These are phyloP conservation scores for Lycodopsis pacificus DNA, from an alignment of 2,797 vertebrate genomes.

Conservation along the genomic window DNA sequence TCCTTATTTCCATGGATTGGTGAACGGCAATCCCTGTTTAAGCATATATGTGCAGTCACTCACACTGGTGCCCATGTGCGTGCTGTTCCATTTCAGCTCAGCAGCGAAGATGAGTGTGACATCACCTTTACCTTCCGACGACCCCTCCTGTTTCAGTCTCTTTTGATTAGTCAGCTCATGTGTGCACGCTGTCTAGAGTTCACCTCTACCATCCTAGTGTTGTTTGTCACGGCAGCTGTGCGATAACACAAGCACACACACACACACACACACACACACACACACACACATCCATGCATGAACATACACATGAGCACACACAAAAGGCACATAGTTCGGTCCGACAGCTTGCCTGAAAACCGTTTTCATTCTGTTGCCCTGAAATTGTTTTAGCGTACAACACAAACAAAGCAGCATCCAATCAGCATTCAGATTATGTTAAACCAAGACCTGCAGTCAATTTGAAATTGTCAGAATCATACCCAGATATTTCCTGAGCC, in stretches of 20 bases:
- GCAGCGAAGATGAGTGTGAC: slow-evolving; percentile 49
- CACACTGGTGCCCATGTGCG: background rate
- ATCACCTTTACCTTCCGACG: slow-evolving; percentile 42
- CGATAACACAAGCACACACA: slow-evolving; percentile 15
- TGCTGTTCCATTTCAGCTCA: slow-evolving; percentile 30
- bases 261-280: background rate
- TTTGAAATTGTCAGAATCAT: slow-evolving; percentile 9
- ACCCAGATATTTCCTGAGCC: slow-evolving; percentile 16
- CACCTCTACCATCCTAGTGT: slow-evolving; percentile 43
- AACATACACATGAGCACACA: slow-evolving; percentile 12
- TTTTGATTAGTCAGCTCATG: slow-evolving; percentile 45
- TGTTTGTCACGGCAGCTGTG: slow-evolving; percentile 49
- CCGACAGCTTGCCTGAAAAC: background rate
- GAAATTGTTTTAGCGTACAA: background rate
- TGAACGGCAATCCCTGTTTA: background rate
- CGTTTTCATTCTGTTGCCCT: slow-evolving; percentile 17
- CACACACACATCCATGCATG: slow-evolving; percentile 19
- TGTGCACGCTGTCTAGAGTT: slow-evolving; percentile 54
- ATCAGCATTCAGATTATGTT: slow-evolving; percentile 12
- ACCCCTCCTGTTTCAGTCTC: slow-evolving; percentile 29
- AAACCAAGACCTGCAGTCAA: slow-evolving; percentile 20
- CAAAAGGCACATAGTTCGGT: background rate
- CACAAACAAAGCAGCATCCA: slow-evolving; percentile 19
- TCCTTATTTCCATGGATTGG: background rate
- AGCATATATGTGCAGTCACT: slow-evolving; percentile 11